phyloP scores from a whole-genome alignment of 2,797 vertebrate genomes.

The Melanotaenia nigrans region DNA sequence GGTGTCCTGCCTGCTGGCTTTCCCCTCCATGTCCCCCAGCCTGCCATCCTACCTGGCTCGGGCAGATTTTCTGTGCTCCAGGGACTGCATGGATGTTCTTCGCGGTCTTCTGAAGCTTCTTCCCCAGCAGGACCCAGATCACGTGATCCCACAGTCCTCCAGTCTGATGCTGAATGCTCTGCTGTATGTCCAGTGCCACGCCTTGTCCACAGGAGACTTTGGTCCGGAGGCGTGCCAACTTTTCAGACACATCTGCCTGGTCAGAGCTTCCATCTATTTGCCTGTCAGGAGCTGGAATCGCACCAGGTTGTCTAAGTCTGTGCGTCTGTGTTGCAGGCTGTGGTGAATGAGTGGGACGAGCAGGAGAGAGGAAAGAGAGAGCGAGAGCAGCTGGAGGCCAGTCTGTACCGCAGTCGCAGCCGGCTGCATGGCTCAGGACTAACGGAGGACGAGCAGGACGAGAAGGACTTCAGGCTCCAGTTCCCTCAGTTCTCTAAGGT shows the following conservation, averaged over 20 bases:
- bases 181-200: conserved; percentile 89
- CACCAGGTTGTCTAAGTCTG: neutral
- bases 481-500: conserved; percentile 95
- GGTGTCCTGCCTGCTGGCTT: conserved; percentile 85
- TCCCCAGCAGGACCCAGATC: conserved; percentile 73
- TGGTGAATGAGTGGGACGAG: conserved; percentile 97
- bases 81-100: conserved; percentile 85
- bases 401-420: conserved; percentile 87
- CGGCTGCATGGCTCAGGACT: conserved; percentile 81
- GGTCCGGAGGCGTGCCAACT: conserved; percentile 83
- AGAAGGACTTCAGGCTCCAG: conserved; percentile 86
- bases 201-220: conserved; percentile 86
- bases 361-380: conserved; percentile 86
- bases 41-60: conserved; percentile 88
- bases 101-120: conserved; percentile 83
- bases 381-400: conserved; percentile 84
- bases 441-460: conserved; percentile 92
- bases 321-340: conserved; percentile 78
- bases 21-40: conserved; percentile 83
- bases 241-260: conserved; percentile 94
- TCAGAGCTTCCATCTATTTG: conserved; percentile 55
- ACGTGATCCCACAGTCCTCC: conserved; percentile 79
- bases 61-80: conserved; percentile 91
- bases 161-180: conserved; percentile 89
- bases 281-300: too few species aligned